These are phyloP conservation scores for Geophilus truncorum DNA, from an alignment of 2,888 invertebrate genomes.

Conservation along the genomic window DNA sequence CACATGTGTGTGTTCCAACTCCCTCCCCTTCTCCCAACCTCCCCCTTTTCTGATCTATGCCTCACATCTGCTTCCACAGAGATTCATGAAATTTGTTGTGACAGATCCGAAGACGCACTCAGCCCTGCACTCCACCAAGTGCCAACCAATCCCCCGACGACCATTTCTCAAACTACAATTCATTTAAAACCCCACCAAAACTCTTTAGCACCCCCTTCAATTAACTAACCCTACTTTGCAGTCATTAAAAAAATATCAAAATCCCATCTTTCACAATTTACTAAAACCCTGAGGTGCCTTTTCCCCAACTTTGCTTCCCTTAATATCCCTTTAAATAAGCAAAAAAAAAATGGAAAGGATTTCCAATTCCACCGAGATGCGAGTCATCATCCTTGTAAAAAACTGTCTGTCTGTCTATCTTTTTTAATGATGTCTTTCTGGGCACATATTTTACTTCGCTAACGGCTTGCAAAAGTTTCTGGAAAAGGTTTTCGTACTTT, in stretches of 20 bases:
- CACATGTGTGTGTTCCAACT: slow-evolving; percentile 20
- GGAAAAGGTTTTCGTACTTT: not conserved
- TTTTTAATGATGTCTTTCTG: not conserved
- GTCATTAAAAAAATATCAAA: not conserved
- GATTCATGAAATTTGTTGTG: slow-evolving; percentile 20
- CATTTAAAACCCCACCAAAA: not conserved
- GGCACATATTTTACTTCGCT: not conserved
- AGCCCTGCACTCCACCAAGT: not conserved
- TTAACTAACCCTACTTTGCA: not conserved
- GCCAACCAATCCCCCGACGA: slow-evolving; percentile 7
- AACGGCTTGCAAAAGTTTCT: not conserved
- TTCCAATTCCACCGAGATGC: not conserved
- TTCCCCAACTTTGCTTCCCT: not conserved
- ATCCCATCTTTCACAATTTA: not conserved
- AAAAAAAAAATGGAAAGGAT: not conserved
- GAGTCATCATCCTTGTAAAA: not conserved
- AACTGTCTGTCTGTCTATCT: not conserved
- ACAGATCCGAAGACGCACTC: not conserved
- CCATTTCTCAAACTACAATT: slow-evolving; percentile 6
- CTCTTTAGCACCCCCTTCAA: slow-evolving; percentile 4
- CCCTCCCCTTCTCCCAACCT: not conserved
- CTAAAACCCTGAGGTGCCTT: not conserved
- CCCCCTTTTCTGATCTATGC: not conserved
- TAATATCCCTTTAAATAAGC: not conserved
- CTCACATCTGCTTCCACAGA: slow-evolving; percentile 11